phyloP scores from a whole-genome alignment of 2,888 invertebrate species.

The Drosophila buzzatii region DNA sequence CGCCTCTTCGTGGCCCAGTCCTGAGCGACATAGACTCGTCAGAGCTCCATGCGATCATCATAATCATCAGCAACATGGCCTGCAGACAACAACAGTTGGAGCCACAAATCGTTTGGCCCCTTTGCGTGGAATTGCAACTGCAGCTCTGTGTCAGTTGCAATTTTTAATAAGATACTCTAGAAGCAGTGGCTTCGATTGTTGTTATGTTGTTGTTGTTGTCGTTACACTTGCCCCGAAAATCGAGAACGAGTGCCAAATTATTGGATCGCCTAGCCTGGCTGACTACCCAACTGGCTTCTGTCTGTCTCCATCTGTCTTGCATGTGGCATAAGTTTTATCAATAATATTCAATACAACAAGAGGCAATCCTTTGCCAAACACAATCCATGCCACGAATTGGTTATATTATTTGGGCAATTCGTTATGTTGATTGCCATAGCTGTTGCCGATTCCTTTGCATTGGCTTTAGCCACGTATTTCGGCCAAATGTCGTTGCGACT shows the following conservation, averaged over 20 bases:
- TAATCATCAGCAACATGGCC: conserved; percentile 29
- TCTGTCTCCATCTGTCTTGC: conserved; percentile 13
- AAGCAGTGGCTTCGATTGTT: conserved; percentile 20
- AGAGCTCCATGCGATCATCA: conserved; percentile 40
- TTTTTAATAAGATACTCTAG: conserved; percentile 46
- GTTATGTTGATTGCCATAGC: conserved; percentile 36
- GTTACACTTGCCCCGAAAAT: conserved; percentile 34
- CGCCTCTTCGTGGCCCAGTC: conserved; percentile 27
- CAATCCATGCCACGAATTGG: conserved; percentile 32
- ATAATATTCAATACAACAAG: conserved; percentile 75
- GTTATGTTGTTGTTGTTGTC: conserved; percentile 14
- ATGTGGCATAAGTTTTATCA: conserved; percentile 78
- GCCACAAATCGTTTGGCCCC: conserved; percentile 42
- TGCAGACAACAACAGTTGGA: conserved; percentile 17
- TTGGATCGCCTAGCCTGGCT: conserved; percentile 50
- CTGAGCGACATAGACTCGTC: conserved; percentile 56
- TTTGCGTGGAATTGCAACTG: conserved; percentile 35
- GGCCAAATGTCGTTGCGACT: conserved; percentile 58
- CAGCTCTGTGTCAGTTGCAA: conserved; percentile 10
- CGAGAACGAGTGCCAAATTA: conserved; percentile 43
- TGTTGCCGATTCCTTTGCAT: conserved; percentile 32
- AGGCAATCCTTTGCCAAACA: conserved; percentile 51
- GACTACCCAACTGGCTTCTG: conserved; percentile 21
- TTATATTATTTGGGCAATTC: conserved; percentile 43
- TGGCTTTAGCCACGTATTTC: conserved; percentile 61